Evolutionary conservation across 2,113 vertebrate species (phyloP).

Genomic region (Oreochromis niloticus): DNA sequence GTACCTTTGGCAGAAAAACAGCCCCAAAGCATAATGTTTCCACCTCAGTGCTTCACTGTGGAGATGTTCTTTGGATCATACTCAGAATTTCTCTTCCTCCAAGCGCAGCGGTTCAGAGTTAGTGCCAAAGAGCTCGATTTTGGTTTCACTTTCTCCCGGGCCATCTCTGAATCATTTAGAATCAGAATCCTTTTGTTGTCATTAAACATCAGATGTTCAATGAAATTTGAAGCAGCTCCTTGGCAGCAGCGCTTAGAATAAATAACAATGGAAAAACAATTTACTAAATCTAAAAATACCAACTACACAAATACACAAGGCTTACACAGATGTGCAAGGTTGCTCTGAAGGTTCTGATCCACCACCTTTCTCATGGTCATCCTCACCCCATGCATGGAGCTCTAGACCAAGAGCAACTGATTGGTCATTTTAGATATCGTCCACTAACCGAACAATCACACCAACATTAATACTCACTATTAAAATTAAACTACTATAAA

Average conservation of each 20-base stretch:
- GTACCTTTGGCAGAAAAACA: not conserved
- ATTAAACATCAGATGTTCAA: not conserved
- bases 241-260: not conserved
- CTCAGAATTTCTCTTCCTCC: not conserved
- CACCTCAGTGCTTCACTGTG: not conserved
- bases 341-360: not conserved
- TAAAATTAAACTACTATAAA: not conserved
- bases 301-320: not conserved
- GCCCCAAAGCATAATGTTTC: not conserved
- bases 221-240: not conserved
- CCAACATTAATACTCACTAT: not conserved
- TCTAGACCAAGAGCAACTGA: not conserved
- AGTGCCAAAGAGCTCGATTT: not conserved
- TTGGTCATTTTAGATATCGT: not conserved
- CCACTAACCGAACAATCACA: not conserved
- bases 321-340: not conserved
- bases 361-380: not conserved
- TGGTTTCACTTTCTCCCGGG: not conserved
- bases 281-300: not conserved
- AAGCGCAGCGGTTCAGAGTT: not conserved
- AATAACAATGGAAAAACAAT: not conserved
- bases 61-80: not conserved
- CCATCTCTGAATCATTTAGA: not conserved
- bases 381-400: not conserved
- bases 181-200: not conserved